phyloP scores from a whole-genome alignment of 2,113 vertebrate genomes.

The zebrafish (Danio rerio) region DNA sequence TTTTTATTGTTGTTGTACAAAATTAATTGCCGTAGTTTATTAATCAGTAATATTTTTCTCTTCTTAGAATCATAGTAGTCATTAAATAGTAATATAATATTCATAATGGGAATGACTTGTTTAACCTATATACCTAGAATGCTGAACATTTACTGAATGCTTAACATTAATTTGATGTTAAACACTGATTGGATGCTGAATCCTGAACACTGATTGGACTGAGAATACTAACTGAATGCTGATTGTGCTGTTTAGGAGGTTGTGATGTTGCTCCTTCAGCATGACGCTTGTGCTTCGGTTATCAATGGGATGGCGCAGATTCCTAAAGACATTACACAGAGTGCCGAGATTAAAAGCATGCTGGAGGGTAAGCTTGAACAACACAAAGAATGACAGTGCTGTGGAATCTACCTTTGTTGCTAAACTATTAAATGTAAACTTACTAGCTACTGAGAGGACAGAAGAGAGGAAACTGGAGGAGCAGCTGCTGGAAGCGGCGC shows the following conservation, averaged over 20 bases:
- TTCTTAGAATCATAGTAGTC: too few species aligned
- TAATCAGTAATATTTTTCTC: too few species aligned
- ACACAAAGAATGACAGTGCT: too few species aligned
- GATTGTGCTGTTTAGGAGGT: constrained; percentile 81
- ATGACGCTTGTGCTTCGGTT: constrained; percentile 85
- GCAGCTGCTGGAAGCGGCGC: constrained; percentile 84
- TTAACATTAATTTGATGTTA: too few species aligned
- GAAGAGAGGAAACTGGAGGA: constrained; percentile 94
- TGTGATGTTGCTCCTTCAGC: constrained; percentile 91
- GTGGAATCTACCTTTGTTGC: background rate
- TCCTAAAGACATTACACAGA: constrained; percentile 89
- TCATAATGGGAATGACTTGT: background rate
- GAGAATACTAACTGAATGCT: background rate
- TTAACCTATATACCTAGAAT: background rate
- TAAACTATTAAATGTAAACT: background rate
- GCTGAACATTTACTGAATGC: background rate
- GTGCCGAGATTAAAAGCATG: constrained; percentile 91
- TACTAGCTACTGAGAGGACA: constrained; percentile 89
- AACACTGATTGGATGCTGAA: background rate
- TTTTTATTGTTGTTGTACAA: too few species aligned
- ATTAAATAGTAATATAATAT: background rate
- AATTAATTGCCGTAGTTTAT: too few species aligned
- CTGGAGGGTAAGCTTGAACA: constrained; percentile 84
- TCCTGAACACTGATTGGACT: background rate
- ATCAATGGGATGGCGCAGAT: constrained; percentile 94